A percentile compares a stretch with the other conserved stretches of the same genome.
Conservation (phyloP, 2,113 vertebrate genomes). For the Tamias sibiricus region DNA sequence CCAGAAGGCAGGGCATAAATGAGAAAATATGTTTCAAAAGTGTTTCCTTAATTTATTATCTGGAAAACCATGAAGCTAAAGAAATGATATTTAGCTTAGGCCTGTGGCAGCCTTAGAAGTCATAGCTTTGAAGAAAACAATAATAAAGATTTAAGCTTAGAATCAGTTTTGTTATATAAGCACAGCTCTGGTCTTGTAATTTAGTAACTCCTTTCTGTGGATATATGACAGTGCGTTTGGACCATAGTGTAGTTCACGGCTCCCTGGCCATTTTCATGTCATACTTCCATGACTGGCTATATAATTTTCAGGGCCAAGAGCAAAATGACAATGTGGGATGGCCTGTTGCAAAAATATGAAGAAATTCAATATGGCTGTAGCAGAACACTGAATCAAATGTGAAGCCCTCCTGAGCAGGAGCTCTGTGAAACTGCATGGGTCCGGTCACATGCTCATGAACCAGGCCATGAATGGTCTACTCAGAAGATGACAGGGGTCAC, state of each 20-base stretch:
- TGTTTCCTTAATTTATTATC: conserved; percentile 67
- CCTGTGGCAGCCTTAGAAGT: background rate
- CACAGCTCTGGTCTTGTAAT: background rate
- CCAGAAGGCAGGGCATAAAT: conserved; percentile 59
- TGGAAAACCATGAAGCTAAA: conserved; percentile 36
- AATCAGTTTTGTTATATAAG: background rate
- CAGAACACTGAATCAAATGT: background rate
- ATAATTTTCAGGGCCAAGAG: background rate
- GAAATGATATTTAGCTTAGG: conserved; percentile 42
- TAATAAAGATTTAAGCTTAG: conserved; percentile 47
- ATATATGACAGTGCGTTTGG: background rate
- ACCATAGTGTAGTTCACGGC: background rate
- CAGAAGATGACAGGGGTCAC: background rate
- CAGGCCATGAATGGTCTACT: background rate
- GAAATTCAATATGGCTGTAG: background rate
- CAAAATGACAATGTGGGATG: background rate
- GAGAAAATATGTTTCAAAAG: conserved; percentile 66
- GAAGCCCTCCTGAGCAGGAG: fast-evolving
- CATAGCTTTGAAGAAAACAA: conserved; percentile 13
- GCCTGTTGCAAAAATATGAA: background rate
- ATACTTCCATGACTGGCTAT: background rate
- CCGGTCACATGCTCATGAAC: background rate
- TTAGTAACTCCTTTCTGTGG: background rate
- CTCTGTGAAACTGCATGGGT: fast-evolving
- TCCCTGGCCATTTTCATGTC: background rate